These are phyloP conservation scores for Doris montereyensis DNA, from an alignment of 2,888 invertebrate genomes.

Conservation along the genomic window DNA sequence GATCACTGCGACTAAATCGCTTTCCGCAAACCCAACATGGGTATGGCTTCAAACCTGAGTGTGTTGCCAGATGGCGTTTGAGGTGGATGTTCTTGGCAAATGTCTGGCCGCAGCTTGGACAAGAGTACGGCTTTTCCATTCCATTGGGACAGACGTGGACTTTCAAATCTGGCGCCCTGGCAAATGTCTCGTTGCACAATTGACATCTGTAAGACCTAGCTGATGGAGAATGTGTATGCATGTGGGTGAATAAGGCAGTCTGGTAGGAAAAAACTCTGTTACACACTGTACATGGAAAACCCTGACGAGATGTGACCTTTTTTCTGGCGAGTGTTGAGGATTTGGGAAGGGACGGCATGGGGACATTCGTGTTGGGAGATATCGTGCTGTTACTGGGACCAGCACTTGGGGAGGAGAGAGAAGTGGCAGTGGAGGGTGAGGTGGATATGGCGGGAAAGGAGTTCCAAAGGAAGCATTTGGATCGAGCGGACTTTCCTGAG, in stretches of 20 bases:
- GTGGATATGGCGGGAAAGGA: not conserved
- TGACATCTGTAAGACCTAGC: slow-evolving; percentile 48
- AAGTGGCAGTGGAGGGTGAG: not conserved
- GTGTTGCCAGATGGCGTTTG: slow-evolving; percentile 57
- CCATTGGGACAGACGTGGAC: slow-evolving; percentile 55
- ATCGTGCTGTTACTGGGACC: no score
- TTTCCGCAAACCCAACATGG: slow-evolving; percentile 55
- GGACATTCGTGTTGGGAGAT: no score
- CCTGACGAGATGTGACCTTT: slow-evolving; percentile 18
- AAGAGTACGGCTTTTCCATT: slow-evolving; percentile 56
- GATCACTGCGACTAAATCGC: slow-evolving; percentile 56
- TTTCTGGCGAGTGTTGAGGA: not conserved
- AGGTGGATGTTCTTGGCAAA: slow-evolving; percentile 60
- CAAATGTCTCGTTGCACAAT: slow-evolving; percentile 52
- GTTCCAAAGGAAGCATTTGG: not conserved
- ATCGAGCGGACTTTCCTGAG: not conserved
- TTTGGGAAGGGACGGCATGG: not conserved
- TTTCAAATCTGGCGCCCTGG: slow-evolving; percentile 49
- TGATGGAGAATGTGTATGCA: slow-evolving; percentile 51
- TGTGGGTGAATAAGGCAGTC: slow-evolving; percentile 53
- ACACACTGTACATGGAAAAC: slow-evolving; percentile 49
- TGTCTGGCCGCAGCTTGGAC: slow-evolving; percentile 54
- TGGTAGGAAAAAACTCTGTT: slow-evolving; percentile 49
- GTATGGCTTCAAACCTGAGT: slow-evolving; percentile 58
- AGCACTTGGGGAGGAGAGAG: not conserved